Conservation (phyloP, 2,113 vertebrate species). For the Falco punctatus region DNA sequence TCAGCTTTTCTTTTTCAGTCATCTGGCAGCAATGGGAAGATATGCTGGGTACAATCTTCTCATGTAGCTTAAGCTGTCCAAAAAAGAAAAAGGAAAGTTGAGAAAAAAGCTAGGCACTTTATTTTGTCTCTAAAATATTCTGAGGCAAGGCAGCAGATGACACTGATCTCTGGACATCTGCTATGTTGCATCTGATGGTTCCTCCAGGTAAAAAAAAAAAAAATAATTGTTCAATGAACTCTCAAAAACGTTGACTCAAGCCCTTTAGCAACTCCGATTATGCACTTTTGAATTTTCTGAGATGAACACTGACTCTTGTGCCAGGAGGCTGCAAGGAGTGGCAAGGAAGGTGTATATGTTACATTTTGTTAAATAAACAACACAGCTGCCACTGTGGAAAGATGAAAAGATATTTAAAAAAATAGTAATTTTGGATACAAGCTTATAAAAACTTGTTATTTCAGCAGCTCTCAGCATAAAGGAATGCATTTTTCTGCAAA, state of each 20-base stretch:
- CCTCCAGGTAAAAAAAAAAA: neutral
- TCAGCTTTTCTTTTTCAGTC: conserved; percentile 35
- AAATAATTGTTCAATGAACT: neutral
- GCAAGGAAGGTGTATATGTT: neutral
- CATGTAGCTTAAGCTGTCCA: neutral
- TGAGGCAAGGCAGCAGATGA: neutral
- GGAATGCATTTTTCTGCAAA: neutral
- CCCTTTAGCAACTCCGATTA: neutral
- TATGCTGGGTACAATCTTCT: neutral
- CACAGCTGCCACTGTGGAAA: neutral
- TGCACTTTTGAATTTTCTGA: neutral
- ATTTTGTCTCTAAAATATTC: conserved; percentile 15
- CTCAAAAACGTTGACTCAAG: neutral
- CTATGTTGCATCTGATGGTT: neutral
- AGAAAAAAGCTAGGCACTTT: neutral
- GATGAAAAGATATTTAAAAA: neutral
- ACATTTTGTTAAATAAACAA: conserved; percentile 3
- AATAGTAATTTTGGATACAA: neutral
- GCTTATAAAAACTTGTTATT: neutral
- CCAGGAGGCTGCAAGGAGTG: neutral
- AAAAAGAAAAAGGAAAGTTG: conserved; percentile 1
- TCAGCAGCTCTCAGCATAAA: conserved; percentile 8
- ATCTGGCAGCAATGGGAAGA: conserved; percentile 25
- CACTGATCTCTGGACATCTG: conserved; percentile 4
- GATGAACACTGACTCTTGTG: neutral